Conservation (phyloP, 1,140 invertebrate species). For the Ceratitis capitata region DNA sequence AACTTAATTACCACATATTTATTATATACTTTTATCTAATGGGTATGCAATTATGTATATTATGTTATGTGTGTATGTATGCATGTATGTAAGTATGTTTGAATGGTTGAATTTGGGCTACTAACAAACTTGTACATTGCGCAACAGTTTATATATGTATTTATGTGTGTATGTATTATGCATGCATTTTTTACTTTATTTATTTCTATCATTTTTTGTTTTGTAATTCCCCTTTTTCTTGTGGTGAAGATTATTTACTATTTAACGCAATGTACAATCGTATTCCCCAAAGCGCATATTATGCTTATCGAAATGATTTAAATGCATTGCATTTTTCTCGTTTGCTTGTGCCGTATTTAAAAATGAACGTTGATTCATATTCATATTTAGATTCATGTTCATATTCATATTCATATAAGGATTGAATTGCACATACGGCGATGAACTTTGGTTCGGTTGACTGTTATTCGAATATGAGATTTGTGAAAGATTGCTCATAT, state of each 20-base stretch:
- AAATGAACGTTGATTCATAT: conserved; percentile 4
- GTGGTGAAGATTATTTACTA: not conserved
- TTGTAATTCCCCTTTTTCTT: too few relatives aligned
- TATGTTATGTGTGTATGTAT: conserved; percentile 7
- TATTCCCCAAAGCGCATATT: conserved; percentile 42
- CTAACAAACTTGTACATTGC: not conserved
- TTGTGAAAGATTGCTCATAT: conserved; percentile 36
- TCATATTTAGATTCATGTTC: conserved; percentile 40
- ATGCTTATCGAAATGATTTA: conserved; percentile 35
- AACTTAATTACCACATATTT: conserved; percentile 12
- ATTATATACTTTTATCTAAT: conserved; percentile 29
- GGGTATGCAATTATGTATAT: conserved; percentile 23
- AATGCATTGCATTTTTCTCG: conserved; percentile 27
- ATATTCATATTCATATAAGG: conserved; percentile 33
- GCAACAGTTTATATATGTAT: not conserved
- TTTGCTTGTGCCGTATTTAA: conserved; percentile 15
- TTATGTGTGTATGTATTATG: not conserved
- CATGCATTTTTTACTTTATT: not conserved
- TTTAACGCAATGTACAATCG: conserved; percentile 41
- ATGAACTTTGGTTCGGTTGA: conserved; percentile 34
- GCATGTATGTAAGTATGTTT: not conserved
- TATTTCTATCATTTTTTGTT: too few relatives aligned
- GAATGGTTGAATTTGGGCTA: not conserved
- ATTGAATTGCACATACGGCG: conserved; percentile 43
- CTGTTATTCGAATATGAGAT: conserved; percentile 38